phyloP scores from a whole-genome alignment of 2,888 invertebrate genomes.

The Lacanobia oleracea region DNA sequence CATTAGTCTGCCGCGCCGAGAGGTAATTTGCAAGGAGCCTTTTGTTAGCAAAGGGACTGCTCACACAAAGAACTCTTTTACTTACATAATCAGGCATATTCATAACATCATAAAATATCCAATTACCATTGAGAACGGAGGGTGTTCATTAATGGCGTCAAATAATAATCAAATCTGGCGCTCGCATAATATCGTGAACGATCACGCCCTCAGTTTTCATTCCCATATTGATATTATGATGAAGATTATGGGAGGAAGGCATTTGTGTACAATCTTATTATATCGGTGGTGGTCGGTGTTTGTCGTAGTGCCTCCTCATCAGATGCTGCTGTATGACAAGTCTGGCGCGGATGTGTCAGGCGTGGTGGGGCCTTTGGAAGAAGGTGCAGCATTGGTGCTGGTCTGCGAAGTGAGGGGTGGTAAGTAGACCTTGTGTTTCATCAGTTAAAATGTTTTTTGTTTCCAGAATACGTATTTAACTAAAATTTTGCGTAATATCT shows the following conservation, averaged over 20 bases:
- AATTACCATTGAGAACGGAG: slow-evolving; percentile 76
- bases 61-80: slow-evolving; percentile 79
- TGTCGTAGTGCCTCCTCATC: slow-evolving; percentile 96
- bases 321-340: slow-evolving; percentile 95
- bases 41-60: slow-evolving; percentile 83
- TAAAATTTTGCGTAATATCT: background rate
- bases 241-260: slow-evolving; percentile 29
- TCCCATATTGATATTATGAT: slow-evolving; percentile 54
- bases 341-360: slow-evolving; percentile 95
- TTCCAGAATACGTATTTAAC: background rate
- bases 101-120: slow-evolving; percentile 82
- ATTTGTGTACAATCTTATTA: slow-evolving; percentile 33
- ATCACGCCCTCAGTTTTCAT: slow-evolving; percentile 59
- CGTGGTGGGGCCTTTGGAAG: slow-evolving; percentile 95
- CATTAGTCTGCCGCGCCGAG: slow-evolving; percentile 84
- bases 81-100: slow-evolving; percentile 80
- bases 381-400: slow-evolving; percentile 94
- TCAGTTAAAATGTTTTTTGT: background rate
- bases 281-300: slow-evolving; percentile 51
- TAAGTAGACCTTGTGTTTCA: slow-evolving; percentile 83
- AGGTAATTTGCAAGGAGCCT: slow-evolving; percentile 86
- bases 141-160: slow-evolving; percentile 76
- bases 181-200: slow-evolving; percentile 67
- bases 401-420: slow-evolving; percentile 97
- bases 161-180: slow-evolving; percentile 79